Base-by-base conservation (phyloP, 2,888 invertebrate genomes). In the Coremacera marginata region DNA sequence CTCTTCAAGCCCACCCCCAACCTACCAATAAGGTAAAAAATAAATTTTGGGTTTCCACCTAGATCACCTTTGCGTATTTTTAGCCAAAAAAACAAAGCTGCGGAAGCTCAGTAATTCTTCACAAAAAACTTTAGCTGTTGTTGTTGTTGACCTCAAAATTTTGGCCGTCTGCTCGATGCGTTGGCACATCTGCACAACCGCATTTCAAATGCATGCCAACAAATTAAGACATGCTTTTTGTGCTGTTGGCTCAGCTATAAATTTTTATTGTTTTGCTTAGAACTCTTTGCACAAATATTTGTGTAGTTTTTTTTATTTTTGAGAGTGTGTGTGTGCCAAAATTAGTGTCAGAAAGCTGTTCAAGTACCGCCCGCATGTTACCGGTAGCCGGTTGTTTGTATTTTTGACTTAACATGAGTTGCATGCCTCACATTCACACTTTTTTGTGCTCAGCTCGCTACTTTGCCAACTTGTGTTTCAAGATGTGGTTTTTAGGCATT, bases 281-380 rank as follows among this genome's bases (percentile, higher is more conserved):
- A 25, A 44, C 49, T 44, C 22, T 37, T 49, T 72, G 11, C 31
- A 14, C 52, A 52, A 44, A 44, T 44, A 14, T 44, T 44, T 44
- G 44, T 44, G 44, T 11, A 44, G 44, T 4, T 44, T 3, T 44
- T 44, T 11, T 1, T 11, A 11, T 44, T 1, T 37, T 3, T 37
- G 37, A 5, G 37, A 5, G 37, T 44, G 44, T 68, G 44, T 44
- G 57, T 68, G 67, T 52, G 31, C 49, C 60, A 51, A 77, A 73
- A 73, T 77, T 77, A 73, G 22, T 68, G 73, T 77, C 73, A 77
- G 77, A 72, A 77, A 77, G 68, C 77, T 73, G 72, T 73, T 25
- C 19, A 73, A 49, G 16, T 55, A 19, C 34, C 52, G 75, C 57
- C 51, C 25, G 27, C 60, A 63, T 71, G 22, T 44, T 44, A 11